phyloP scores from a whole-genome alignment of 2,113 vertebrate species.

The Candoia aspera region DNA sequence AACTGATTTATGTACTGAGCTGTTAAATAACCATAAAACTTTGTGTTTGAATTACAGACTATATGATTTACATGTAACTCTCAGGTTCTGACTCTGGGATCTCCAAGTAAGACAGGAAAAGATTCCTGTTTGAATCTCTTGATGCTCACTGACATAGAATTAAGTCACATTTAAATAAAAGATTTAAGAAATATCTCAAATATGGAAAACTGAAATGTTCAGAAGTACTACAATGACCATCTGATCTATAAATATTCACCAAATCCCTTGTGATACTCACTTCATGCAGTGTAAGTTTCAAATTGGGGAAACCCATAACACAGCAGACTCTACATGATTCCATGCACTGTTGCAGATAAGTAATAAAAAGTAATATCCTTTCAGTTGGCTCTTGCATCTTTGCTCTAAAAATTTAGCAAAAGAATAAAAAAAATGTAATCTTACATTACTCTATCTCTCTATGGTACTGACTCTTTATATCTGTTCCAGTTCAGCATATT shows the following conservation, averaged over 20 bases:
- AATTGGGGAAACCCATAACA: neutral
- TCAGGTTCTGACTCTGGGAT: neutral
- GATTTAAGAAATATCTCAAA: neutral
- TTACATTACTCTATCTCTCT: neutral
- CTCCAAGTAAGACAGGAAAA: neutral
- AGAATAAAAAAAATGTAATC: neutral
- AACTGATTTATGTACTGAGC: neutral
- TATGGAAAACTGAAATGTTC: neutral
- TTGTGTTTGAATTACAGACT: neutral
- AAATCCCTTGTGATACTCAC: neutral
- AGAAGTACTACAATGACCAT: neutral
- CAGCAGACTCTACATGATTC: neutral
- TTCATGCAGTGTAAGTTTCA: neutral
- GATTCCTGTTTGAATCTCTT: neutral
- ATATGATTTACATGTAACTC: neutral
- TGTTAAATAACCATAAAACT: neutral
- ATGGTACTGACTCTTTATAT: neutral
- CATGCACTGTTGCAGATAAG: neutral
- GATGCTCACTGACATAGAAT: neutral
- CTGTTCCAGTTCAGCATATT: slow-evolving; percentile 3
- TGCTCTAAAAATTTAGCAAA: neutral
- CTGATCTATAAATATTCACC: neutral
- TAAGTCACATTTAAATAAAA: neutral
- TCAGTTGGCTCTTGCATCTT: neutral
- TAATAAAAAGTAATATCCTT: neutral